Percentiles rank a stretch among this genome's conserved stretches.
Evolutionary conservation across 2,888 invertebrate genomes (phyloP).

Genomic region (Pristionchus japonicus): DNA sequence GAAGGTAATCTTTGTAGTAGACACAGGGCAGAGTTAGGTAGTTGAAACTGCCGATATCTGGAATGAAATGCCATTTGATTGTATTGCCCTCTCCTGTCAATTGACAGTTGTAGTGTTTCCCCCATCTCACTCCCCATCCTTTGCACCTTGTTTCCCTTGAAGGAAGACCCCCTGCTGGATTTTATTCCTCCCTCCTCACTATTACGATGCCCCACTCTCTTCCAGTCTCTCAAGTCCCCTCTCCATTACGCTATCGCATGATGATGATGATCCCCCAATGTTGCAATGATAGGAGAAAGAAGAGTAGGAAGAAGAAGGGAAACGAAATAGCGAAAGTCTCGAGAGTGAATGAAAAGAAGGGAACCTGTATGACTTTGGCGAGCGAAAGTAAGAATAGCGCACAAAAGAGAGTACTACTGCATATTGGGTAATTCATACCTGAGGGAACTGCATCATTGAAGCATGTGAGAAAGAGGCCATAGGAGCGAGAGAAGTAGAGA

Average conservation of each 20-base stretch:
- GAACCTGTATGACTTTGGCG: conserved; percentile 38
- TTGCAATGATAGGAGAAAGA: conserved; percentile 70
- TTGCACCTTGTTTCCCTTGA: conserved; percentile 40
- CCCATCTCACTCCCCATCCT: conserved; percentile 39
- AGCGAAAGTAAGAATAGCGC: conserved; percentile 25
- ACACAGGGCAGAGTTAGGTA: conserved; percentile 67
- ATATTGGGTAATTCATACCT: conserved; percentile 58
- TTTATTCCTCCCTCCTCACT: conserved; percentile 80
- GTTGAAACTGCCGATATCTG: conserved; percentile 68
- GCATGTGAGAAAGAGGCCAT: conserved; percentile 93
- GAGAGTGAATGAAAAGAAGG: conserved; percentile 20
- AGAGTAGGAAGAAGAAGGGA: background rate
- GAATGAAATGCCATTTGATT: conserved; percentile 33
- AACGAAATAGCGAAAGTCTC: background rate
- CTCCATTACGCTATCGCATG: conserved; percentile 79
- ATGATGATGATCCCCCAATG: conserved; percentile 95
- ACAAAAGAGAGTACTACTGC: conserved; percentile 8
- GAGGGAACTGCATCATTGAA: conserved; percentile 90
- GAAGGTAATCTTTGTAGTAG: conserved; percentile 62
- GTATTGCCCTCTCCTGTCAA: background rate
- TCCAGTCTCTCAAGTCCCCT: conserved; percentile 75
- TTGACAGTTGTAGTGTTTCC: conserved; percentile 42
- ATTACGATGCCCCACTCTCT: conserved; percentile 86
- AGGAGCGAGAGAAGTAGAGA: conserved; percentile 91
- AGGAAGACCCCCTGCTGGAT: conserved; percentile 39